phyloP scores from a whole-genome alignment of 2,113 vertebrate genomes.

The Eurypyga helias region DNA sequence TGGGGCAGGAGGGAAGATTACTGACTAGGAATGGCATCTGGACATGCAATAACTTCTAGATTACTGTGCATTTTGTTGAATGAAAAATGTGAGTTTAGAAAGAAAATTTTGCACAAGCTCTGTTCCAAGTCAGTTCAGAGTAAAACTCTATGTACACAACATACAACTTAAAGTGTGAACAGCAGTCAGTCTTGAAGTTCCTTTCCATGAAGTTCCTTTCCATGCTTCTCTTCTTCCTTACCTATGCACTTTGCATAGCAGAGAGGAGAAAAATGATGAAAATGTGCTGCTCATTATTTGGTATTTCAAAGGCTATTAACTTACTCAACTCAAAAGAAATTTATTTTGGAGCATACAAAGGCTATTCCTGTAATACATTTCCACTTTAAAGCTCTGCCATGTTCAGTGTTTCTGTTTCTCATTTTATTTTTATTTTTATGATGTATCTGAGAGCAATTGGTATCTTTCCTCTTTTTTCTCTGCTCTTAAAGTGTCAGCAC shows the following conservation, averaged over 20 bases:
- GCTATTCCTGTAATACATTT: neutral
- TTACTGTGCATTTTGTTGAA: neutral
- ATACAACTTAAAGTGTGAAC: neutral
- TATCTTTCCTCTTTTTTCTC: neutral
- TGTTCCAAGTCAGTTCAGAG: neutral
- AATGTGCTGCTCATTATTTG: neutral
- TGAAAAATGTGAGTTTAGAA: neutral
- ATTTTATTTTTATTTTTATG: neutral
- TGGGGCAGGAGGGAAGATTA: neutral
- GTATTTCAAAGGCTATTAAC: neutral
- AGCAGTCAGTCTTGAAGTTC: neutral
- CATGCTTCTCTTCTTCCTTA: conserved; percentile 6
- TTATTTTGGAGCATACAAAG: neutral
- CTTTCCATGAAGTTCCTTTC: conserved; percentile 15
- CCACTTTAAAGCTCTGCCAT: neutral
- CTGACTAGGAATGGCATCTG: neutral
- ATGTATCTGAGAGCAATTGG: neutral
- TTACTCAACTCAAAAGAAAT: neutral
- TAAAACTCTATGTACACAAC: neutral
- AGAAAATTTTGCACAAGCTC: neutral
- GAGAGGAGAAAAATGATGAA: neutral
- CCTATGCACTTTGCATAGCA: neutral
- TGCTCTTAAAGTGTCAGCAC: neutral
- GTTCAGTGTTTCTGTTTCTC: neutral
- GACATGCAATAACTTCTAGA: neutral